Evolutionary conservation across 2,888 invertebrate species (phyloP).

Genomic region (Epiblema foenella): DNA sequence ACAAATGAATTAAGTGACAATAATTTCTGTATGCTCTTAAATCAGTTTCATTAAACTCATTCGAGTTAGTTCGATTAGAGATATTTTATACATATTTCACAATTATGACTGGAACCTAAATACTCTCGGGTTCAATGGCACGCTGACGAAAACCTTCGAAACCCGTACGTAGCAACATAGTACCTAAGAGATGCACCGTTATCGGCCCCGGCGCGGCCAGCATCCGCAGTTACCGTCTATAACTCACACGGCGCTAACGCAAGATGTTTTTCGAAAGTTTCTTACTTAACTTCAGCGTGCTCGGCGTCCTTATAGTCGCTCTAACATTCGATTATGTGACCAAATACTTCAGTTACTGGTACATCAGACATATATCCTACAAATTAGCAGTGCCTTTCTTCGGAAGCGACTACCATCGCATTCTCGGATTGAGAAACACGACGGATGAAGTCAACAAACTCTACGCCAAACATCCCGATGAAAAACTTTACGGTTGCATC

Average conservation of each 20-base stretch:
- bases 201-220: constrained; percentile 67
- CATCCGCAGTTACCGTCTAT: constrained; percentile 61
- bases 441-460: constrained; percentile 71
- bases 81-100: too few species aligned
- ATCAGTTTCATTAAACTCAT: too few species aligned
- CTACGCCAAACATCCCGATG: constrained; percentile 64
- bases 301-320: constrained; percentile 66
- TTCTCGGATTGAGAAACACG: constrained; percentile 67
- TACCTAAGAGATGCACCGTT: constrained; percentile 65
- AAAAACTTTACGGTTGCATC: constrained; percentile 72
- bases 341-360: constrained; percentile 81
- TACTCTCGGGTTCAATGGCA: constrained; percentile 62
- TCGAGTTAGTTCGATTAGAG: too few species aligned
- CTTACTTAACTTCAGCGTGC: constrained; percentile 67
- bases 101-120: too few species aligned
- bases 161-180: constrained; percentile 41
- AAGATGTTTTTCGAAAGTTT: constrained; percentile 81
- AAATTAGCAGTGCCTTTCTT: constrained; percentile 71
- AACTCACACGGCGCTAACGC: constrained; percentile 67
- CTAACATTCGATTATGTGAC: constrained; percentile 76
- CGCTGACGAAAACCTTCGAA: constrained; percentile 44
- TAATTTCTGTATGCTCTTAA: too few species aligned
- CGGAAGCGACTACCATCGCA: constrained; percentile 74
- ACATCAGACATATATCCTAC: constrained; percentile 74
- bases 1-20: too few species aligned